Evolutionary conservation across 2,888 invertebrate genomes (phyloP).

Genomic region (Meteorus colon): DNA sequence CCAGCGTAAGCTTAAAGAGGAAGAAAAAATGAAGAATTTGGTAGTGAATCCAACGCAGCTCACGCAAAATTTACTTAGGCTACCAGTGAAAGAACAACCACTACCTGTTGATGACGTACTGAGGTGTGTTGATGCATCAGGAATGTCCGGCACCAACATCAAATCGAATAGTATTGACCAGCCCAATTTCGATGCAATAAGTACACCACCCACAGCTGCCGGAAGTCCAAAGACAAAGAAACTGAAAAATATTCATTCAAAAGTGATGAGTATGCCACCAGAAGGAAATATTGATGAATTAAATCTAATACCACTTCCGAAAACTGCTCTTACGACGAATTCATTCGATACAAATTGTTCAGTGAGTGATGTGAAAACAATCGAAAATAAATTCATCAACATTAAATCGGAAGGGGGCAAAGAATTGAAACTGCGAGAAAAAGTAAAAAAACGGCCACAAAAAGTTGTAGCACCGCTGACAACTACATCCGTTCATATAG

Average conservation of each 20-base stretch:
- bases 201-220: neutral
- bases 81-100: slow-evolving; percentile 43
- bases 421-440: slow-evolving; percentile 62
- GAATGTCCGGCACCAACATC: neutral
- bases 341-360: neutral
- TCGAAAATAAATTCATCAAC: slow-evolving; percentile 58
- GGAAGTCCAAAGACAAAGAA: neutral
- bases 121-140: neutral
- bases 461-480: neutral
- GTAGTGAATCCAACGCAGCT: slow-evolving; percentile 53
- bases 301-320: slow-evolving; percentile 1
- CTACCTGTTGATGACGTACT: neutral
- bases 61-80: slow-evolving; percentile 57
- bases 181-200: neutral
- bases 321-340: neutral
- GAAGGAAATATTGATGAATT: neutral
- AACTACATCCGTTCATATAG: neutral
- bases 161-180: neutral
- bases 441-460: slow-evolving; percentile 24
- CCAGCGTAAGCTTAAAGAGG: slow-evolving; percentile 54
- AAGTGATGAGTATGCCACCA: neutral
- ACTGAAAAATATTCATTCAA: neutral
- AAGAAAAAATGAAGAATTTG: slow-evolving; percentile 47
- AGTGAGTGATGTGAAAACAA: neutral
- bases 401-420: slow-evolving; percentile 65